These are phyloP conservation scores for Heliocidaris tuberculata DNA, from an alignment of 35 echinoderm and acorn worm genomes.

Conservation along the genomic window DNA sequence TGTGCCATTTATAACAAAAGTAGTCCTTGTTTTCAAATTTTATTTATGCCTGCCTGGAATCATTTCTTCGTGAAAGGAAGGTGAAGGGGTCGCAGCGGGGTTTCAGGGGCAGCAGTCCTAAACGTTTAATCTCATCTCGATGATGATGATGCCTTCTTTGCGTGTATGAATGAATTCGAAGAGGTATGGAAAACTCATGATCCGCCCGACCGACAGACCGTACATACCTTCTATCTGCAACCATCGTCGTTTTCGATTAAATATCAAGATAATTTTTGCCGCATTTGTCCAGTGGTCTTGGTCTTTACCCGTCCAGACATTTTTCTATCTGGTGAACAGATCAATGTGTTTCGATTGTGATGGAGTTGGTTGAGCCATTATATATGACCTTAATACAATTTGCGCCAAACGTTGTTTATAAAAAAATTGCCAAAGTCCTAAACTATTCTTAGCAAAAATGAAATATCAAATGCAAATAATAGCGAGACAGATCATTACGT, in stretches of 20 bases:
- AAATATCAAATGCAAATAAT: not conserved
- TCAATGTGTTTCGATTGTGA: not conserved
- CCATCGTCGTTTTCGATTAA: not conserved
- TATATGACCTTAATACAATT: not conserved
- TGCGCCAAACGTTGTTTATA: not conserved
- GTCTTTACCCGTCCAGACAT: not conserved
- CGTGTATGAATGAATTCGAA: not conserved
- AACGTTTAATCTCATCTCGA: not conserved
- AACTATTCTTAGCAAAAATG: not conserved
- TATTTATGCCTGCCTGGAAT: not conserved
- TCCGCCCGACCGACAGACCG: not conserved
- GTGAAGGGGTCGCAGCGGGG: not conserved
- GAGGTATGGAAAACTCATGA: not conserved
- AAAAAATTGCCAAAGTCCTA: not conserved
- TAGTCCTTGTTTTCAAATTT: not conserved
- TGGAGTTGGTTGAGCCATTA: not conserved
- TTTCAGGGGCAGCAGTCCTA: not conserved
- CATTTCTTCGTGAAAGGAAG: not conserved
- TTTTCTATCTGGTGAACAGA: not conserved
- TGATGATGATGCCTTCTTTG: not conserved
- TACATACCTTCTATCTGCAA: not conserved
- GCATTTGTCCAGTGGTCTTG: not conserved
- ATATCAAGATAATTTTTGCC: not conserved
- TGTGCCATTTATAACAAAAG: not conserved
- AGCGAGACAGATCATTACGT: not conserved